Base-by-base conservation (phyloP, 2,888 invertebrate species). In the Steromphala cineraria region DNA sequence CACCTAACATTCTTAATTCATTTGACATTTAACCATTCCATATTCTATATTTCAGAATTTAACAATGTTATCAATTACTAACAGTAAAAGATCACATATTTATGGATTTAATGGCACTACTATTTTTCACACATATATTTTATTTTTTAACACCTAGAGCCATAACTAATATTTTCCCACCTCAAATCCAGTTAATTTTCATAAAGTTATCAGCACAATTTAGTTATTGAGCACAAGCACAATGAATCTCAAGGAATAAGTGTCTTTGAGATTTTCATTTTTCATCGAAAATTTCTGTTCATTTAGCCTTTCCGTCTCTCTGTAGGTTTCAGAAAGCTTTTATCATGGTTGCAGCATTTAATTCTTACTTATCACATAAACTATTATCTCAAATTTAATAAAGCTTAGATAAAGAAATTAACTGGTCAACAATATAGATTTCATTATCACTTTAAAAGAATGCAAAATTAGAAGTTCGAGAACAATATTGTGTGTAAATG, bases 161-260 rank as follows among this genome's bases (percentile, higher is more conserved):
- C 10, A 46, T 46, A 5, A 10, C 46, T 46, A 46, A 46, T 46
- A 46, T 10, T 46, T 36, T 46, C 13, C 13, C 46, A 46, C 10
- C 46, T 8, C 13, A 13, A 46, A 46, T 46, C 46, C 46, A 4
- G 13, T 46, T 5, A 46, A 46, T n/a, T n/a, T 56, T 7, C 24
- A 56, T 81, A 19, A 79, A 82, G 83, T 84, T 78, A 83, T 80
- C 81, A 19, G 5, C 3, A n/a, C 31, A 52, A 19, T 67, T 7
- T 53, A 36, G 17, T 13, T 40, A 75, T 46, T 15, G 7, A 40
- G n/a, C 21, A 53, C 24, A 24, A 76, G n/a, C 31, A 17, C 31
- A 53, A 24, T 1, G 17, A 52, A 13, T 7, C 53, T 76, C 10
- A n/a, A 7, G 4, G 17, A 17, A 21, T 15, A 52, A 40, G 0